Conservation (phyloP, 2,888 invertebrate genomes). For the Lithosia quadra region DNA sequence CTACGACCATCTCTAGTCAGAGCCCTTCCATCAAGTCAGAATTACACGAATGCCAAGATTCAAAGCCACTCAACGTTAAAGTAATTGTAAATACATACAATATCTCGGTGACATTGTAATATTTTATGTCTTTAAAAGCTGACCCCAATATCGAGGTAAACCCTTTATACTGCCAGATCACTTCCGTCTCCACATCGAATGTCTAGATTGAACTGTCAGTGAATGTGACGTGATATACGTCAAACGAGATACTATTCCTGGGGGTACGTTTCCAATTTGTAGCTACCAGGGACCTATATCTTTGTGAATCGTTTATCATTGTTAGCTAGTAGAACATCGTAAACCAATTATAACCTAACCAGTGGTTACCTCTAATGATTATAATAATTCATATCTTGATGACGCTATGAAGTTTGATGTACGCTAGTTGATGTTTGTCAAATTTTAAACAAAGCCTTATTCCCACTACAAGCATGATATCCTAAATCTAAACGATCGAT, state of each 20-base stretch:
- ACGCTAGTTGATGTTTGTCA: neutral
- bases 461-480: neutral
- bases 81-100: neutral
- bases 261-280: neutral
- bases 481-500: neutral
- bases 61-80: neutral
- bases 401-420: neutral
- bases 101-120: neutral
- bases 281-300: neutral
- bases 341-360: neutral
- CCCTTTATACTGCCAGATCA: neutral
- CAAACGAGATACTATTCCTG: neutral
- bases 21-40: neutral
- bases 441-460: neutral
- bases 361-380: neutral
- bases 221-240: slow-evolving; percentile 17
- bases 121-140: neutral
- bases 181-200: slow-evolving; percentile 7
- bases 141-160: slow-evolving; percentile 5
- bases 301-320: neutral
- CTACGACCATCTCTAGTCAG: neutral
- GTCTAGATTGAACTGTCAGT: slow-evolving; percentile 11
- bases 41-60: neutral
- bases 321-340: too few relatives aligned
- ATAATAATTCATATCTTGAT: neutral